Percentiles rank a stretch among this genome's conserved stretches.
Conservation (phyloP, 2,888 invertebrate species). For the Drosophila nr. fundita region DNA sequence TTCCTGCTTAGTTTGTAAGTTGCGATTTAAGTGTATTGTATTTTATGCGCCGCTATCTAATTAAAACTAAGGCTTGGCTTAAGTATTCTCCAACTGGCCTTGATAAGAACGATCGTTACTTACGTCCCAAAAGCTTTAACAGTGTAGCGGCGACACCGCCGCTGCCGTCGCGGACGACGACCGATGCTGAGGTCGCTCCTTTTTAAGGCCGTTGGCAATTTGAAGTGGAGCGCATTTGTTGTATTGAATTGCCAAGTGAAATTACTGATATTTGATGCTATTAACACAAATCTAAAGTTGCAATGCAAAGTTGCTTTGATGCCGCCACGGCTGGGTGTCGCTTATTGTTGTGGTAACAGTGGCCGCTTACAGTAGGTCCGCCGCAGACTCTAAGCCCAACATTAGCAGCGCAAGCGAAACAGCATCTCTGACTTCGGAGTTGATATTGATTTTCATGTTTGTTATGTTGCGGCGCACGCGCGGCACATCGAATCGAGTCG, state of each 20-base stretch:
- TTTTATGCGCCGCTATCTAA: conserved; percentile 73
- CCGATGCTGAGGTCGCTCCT: conserved; percentile 48
- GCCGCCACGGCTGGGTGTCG: conserved; percentile 35
- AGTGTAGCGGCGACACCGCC: conserved; percentile 32
- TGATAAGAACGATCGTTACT: conserved; percentile 57
- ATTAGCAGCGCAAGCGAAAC: conserved; percentile 6
- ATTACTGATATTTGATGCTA: conserved; percentile 83
- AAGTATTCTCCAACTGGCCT: conserved; percentile 55
- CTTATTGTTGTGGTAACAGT: conserved; percentile 39
- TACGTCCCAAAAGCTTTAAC: conserved; percentile 46
- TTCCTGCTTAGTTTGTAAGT: conserved; percentile 67
- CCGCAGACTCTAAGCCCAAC: conserved; percentile 16
- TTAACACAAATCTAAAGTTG: conserved; percentile 76
- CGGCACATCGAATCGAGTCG: conserved; percentile 55
- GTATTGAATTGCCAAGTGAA: conserved; percentile 77
- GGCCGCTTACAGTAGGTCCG: conserved; percentile 45
- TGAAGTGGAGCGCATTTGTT: conserved; percentile 52
- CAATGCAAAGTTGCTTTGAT: conserved; percentile 39
- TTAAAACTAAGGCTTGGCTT: conserved; percentile 75
- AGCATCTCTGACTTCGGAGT: conserved; percentile 18
- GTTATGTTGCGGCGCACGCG: conserved; percentile 51
- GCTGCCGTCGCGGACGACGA: neutral
- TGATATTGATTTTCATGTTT: conserved; percentile 56
- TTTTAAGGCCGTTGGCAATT: conserved; percentile 35
- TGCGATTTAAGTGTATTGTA: conserved; percentile 61